These are phyloP conservation scores for Micrasema longulum DNA, from an alignment of 1,140 invertebrate genomes.

Conservation along the genomic window DNA sequence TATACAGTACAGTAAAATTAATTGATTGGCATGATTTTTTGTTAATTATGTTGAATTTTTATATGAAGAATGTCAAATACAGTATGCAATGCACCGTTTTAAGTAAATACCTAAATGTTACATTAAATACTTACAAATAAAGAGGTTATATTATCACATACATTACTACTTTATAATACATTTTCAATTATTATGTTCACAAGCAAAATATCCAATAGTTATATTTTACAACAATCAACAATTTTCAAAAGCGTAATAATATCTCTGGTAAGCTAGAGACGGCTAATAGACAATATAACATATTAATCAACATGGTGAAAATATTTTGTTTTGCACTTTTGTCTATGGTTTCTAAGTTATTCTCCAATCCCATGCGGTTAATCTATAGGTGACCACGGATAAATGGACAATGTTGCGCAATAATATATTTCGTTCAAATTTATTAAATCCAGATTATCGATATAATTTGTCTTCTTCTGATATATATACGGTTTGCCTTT, in stretches of 20 bases:
- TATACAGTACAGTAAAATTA: too few relatives aligned
- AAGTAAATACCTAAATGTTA: conserved; percentile 31
- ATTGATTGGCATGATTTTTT: too few relatives aligned
- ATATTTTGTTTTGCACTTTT: too few relatives aligned
- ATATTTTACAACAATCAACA: conserved; percentile 47
- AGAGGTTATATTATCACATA: conserved; percentile 31
- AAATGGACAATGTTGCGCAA: too few relatives aligned
- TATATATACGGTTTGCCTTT: too few relatives aligned
- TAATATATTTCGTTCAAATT: too few relatives aligned
- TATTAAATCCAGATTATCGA: too few relatives aligned
- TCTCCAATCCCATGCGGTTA: too few relatives aligned
- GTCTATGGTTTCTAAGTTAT: too few relatives aligned
- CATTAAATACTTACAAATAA: conserved; percentile 35
- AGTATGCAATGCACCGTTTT: conserved; percentile 28
- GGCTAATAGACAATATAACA: conserved; percentile 19
- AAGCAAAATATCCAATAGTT: conserved; percentile 44
- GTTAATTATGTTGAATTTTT: not conserved
- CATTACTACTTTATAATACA: conserved; percentile 42
- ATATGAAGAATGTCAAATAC: conserved; percentile 10
- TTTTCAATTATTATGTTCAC: conserved; percentile 41
- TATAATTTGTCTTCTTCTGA: too few relatives aligned
- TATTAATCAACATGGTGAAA: conserved; percentile 16
- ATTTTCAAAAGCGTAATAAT: conserved; percentile 42
- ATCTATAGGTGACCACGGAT: too few relatives aligned
- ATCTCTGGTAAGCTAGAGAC: not conserved